Evolutionary conservation across 2,113 vertebrate genomes (phyloP).

Genomic region (Oreochromis niloticus): DNA sequence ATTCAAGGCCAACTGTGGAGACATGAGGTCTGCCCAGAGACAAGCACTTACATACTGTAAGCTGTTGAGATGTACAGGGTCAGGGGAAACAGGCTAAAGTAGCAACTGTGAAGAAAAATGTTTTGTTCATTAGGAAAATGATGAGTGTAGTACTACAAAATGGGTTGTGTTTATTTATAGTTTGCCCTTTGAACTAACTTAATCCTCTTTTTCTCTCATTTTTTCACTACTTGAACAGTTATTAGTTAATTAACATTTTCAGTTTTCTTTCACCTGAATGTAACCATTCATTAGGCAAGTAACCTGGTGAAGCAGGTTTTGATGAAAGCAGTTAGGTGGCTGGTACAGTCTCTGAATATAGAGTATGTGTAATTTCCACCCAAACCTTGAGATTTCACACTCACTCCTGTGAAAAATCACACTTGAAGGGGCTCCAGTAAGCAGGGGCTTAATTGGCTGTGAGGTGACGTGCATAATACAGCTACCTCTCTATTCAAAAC

Average conservation of each 20-base stretch:
- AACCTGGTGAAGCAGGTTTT: not conserved
- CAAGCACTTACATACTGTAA: not conserved
- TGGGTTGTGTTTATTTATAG: not conserved
- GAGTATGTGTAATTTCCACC: constrained; percentile 59
- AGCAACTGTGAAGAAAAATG: not conserved
- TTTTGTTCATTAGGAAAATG: not conserved
- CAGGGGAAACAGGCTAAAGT: not conserved
- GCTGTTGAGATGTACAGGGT: not conserved
- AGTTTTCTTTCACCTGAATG: not conserved
- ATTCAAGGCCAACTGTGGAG: constrained; percentile 27
- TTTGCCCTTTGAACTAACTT: not conserved
- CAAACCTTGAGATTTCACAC: constrained; percentile 69
- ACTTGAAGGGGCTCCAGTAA: constrained; percentile 61
- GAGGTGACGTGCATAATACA: constrained; percentile 56
- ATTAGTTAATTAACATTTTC: not conserved
- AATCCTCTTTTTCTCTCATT: not conserved
- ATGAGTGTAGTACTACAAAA: not conserved
- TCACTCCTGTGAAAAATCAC: constrained; percentile 71
- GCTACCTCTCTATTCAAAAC: constrained; percentile 32
- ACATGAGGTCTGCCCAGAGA: constrained; percentile 20
- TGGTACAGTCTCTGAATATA: constrained; percentile 53
- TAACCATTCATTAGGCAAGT: not conserved
- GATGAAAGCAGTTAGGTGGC: not conserved
- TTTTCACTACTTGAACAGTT: not conserved
- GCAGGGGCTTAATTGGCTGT: constrained; percentile 66